These are phyloP conservation scores for Discoglossus pictus DNA, from an alignment of 2,797 vertebrate genomes.

Conservation along the genomic window DNA sequence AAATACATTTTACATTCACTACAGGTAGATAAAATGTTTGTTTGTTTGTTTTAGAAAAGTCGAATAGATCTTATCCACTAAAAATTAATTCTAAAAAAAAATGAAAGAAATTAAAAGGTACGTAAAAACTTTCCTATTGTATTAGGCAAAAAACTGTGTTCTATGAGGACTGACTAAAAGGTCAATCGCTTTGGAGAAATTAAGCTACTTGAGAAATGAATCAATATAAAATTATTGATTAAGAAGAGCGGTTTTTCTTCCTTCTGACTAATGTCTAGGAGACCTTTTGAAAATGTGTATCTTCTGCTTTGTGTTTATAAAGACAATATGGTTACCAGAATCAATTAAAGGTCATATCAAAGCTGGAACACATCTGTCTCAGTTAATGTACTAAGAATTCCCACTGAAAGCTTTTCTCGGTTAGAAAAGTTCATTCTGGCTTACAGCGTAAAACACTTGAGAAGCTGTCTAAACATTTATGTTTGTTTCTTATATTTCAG, in stretches of 20 bases:
- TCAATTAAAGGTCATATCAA: conserved; percentile 16
- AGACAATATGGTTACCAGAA: conserved; percentile 7
- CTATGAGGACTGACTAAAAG: conserved; percentile 8
- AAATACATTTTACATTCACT: too few species aligned
- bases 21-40: too few species aligned
- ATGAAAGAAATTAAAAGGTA: too few species aligned
- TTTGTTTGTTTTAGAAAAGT: too few species aligned
- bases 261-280: neutral
- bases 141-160: neutral
- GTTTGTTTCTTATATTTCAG: too few species aligned
- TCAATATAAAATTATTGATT: conserved; percentile 19
- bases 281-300: conserved; percentile 10
- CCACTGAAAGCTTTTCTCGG: neutral
- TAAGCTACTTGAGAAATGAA: conserved; percentile 19
- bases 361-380: neutral
- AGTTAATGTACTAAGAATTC: neutral
- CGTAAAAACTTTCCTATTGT: neutral
- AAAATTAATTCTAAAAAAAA: too few species aligned
- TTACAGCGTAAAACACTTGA: too few species aligned
- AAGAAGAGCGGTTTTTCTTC: neutral
- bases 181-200: conserved; percentile 31
- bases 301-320: conserved; percentile 13
- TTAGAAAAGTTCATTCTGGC: too few species aligned
- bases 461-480: too few species aligned
- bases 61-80: too few species aligned